Conservation (phyloP, 2,888 invertebrate genomes). For the Orgyia antiqua region DNA sequence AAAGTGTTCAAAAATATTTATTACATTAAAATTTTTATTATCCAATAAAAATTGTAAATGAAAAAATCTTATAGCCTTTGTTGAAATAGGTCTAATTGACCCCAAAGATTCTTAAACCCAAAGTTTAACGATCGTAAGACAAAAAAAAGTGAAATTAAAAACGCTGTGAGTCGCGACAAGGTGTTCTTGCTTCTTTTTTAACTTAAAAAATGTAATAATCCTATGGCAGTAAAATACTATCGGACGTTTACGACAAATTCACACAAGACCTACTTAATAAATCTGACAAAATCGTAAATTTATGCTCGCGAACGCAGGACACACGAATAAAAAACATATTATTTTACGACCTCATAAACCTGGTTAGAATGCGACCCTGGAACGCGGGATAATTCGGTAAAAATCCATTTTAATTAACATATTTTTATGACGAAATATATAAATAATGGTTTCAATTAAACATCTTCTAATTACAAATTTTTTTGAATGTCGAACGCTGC, state of each 20-base stretch:
- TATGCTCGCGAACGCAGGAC: constrained; percentile 54
- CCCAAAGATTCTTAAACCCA: constrained; percentile 39
- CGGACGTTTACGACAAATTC: constrained; percentile 72
- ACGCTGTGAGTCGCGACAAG: constrained; percentile 38
- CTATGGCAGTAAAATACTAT: constrained; percentile 62
- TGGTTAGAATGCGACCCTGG: constrained; percentile 46
- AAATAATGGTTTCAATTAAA: constrained; percentile 32
- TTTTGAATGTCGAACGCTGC: not conserved
- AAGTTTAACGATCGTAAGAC: constrained; percentile 53
- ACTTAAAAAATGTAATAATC: constrained; percentile 55
- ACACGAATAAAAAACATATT: constrained; percentile 41
- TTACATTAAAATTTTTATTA: constrained; percentile 49
- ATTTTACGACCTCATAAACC: constrained; percentile 53
- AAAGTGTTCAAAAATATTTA: constrained; percentile 42
- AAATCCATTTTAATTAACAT: constrained; percentile 63
- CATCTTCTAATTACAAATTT: constrained; percentile 14
- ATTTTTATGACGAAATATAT: constrained; percentile 44
- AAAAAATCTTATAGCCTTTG: constrained; percentile 44
- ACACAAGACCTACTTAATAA: constrained; percentile 70
- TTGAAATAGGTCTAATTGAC: constrained; percentile 56
- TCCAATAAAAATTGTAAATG: constrained; percentile 47
- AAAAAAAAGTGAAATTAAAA: constrained; percentile 43
- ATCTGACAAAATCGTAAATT: constrained; percentile 70
- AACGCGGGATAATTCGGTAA: constrained; percentile 48
- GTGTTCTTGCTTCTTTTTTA: constrained; percentile 41